Percentiles rank a stretch among this genome's conserved stretches.
phyloP scores from a whole-genome alignment of 92 coral and sea anemone species.

The Epizoanthus rinbou region DNA sequence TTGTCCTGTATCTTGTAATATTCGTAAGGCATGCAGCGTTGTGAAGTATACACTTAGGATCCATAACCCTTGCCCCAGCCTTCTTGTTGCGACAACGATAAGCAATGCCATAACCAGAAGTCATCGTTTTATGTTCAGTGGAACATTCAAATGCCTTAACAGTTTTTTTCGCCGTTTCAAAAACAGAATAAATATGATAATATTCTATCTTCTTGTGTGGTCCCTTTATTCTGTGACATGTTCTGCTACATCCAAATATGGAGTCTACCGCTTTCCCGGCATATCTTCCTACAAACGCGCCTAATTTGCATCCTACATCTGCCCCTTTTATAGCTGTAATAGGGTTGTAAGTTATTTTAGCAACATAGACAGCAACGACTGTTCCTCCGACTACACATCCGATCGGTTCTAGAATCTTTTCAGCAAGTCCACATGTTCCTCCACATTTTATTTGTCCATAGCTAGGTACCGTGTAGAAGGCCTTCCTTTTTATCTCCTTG shows the following conservation, averaged over 20 bases:
- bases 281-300: no score
- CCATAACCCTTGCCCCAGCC: constrained; percentile 9
- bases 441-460: background rate
- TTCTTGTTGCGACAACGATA: constrained; percentile 10
- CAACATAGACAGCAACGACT: no score
- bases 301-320: no score
- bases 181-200: background rate
- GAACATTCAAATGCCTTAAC: background rate
- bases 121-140: background rate
- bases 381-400: background rate
- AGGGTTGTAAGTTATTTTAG: no score
- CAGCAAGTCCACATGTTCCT: background rate
- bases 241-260: constrained; percentile 2
- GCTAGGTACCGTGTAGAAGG: background rate
- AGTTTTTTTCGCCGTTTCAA: background rate
- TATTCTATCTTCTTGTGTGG: constrained; percentile 2
- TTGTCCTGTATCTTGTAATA: background rate
- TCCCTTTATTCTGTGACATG: constrained; percentile 2
- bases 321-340: no score
- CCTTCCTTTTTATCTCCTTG: background rate
- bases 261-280: no score
- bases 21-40: constrained; percentile 3
- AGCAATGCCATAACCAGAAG: constrained; percentile 4
- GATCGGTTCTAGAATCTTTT: background rate
- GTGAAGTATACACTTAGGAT: constrained; percentile 36